Conservation (phyloP, 1,140 invertebrate species). For the Cherax quadricarinatus region DNA sequence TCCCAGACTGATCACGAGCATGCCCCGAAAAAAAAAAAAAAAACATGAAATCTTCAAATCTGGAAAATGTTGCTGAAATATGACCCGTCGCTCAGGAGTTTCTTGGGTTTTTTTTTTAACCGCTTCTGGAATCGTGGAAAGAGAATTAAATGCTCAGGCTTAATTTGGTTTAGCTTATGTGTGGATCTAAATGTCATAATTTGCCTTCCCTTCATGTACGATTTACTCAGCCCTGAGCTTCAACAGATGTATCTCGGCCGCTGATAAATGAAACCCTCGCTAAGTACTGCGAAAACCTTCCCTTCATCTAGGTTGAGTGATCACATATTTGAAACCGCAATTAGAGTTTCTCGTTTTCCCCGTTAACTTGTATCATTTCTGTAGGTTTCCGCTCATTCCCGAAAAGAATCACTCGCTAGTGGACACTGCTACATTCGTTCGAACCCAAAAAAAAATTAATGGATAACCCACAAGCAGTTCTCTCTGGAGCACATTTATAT, state of each 20-base stretch:
- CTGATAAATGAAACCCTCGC: constrained; percentile 3
- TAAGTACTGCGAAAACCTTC: constrained; percentile 33
- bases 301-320: constrained; percentile 51
- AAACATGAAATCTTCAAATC: constrained; percentile 20
- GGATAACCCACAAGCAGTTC: too few species aligned
- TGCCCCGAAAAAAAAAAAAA: not conserved
- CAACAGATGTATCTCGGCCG: not conserved
- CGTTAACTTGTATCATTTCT: constrained; percentile 45
- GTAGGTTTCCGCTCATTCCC: constrained; percentile 52
- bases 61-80: not conserved
- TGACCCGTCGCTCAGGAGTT: not conserved
- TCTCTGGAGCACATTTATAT: too few species aligned
- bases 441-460: too few species aligned
- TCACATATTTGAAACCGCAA: constrained; percentile 71
- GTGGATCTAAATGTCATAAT: too few species aligned
- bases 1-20: not conserved
- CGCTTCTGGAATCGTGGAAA: too few species aligned
- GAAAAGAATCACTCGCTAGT: constrained; percentile 29
- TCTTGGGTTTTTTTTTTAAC: too few species aligned
- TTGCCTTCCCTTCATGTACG: too few species aligned
- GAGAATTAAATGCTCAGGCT: too few species aligned
- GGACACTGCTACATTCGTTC: not conserved
- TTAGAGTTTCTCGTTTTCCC: constrained; percentile 69
- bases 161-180: too few species aligned
- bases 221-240: too few species aligned